Evolutionary conservation across 2,888 invertebrate species (phyloP), one percentile per base, ranked within the genome.

Genomic region (Dasypolia templi): DNA sequence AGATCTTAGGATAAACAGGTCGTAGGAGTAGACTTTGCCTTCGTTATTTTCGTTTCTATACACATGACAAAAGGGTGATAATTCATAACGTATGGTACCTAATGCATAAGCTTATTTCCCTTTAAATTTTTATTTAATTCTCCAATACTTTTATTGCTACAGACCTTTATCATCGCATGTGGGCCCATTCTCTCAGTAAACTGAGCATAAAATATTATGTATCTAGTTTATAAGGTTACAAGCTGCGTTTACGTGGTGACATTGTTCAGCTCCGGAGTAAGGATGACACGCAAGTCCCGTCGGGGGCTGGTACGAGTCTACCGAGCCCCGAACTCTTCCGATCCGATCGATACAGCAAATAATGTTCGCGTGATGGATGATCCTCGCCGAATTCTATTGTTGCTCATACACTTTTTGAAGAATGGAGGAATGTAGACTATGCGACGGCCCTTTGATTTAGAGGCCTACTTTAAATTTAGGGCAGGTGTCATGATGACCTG

Each of bases 311-410:
- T 89, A 95, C 95, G 71, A 53, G 58, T 46, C 17, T 11, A 44
- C 77, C 87, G 64, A 11, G 64, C 49, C 2, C 17, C 64, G 49
- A 64, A n/a, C 64, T 87, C 84, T 85, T 87, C 87, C 86, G 88
- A 91, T 87, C 72, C 92, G 93, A 93, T 95, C 95, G 92, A 95
- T 95, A 92, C 81, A 91, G 90, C 91, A 95, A 94, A 95, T 95
- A 95, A 91, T 92, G 93, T 91, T 91, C 88, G 81, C 88, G 94
- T 96, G 95, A 96, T 96, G 94, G 94, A 96, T 96, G 94, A 89
- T 86, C 84, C 82, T 83, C 77, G 69, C 81, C 76, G 86, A 86
- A 89, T 88, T 86, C 88, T 87, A 88, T 93, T 93, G 93, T 93
- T 90, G 87, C 82, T 81, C 83, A 82, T 78, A 86, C 85, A 90